Percentiles rank a stretch among this genome's conserved stretches.
phyloP scores from a whole-genome alignment of 2,797 vertebrate genomes.

The Rhadinocentrus ornatus region DNA sequence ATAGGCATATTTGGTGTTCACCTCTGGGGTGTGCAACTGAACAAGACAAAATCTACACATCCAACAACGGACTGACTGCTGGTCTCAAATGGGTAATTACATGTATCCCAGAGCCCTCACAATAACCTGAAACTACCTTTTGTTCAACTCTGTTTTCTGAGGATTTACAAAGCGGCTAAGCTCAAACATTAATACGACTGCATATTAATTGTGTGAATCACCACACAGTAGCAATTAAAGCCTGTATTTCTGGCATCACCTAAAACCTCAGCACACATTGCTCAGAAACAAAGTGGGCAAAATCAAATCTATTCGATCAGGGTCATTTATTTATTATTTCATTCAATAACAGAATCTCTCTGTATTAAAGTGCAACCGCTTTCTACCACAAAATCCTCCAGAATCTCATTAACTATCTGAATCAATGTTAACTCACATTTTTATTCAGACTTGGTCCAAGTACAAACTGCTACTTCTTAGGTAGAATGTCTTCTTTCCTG shows the following conservation, averaged over 20 bases:
- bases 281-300: constrained; percentile 5
- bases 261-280: neutral
- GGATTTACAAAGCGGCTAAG: neutral
- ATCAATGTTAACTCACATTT: constrained; percentile 1
- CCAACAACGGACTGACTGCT: constrained; percentile 8
- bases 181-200: constrained; percentile 1
- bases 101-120: neutral
- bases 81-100: neutral
- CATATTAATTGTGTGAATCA: constrained; percentile 19
- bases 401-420: neutral
- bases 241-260: neutral
- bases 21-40: neutral
- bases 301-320: neutral
- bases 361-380: constrained; percentile 7
- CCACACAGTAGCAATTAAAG: constrained; percentile 48
- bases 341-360: neutral
- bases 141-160: constrained; percentile 1
- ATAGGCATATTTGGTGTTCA: neutral
- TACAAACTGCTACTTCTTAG: neutral
- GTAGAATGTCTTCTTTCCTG: neutral
- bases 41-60: constrained; percentile 8
- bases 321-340: neutral
- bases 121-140: constrained; percentile 5
- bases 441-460: neutral
- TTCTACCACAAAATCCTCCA: constrained; percentile 2